Percentiles rank a stretch among this genome's conserved stretches.
These are phyloP conservation scores for Tadarida brasiliensis DNA, from an alignment of 2,797 vertebrate genomes.

Conservation along the genomic window DNA sequence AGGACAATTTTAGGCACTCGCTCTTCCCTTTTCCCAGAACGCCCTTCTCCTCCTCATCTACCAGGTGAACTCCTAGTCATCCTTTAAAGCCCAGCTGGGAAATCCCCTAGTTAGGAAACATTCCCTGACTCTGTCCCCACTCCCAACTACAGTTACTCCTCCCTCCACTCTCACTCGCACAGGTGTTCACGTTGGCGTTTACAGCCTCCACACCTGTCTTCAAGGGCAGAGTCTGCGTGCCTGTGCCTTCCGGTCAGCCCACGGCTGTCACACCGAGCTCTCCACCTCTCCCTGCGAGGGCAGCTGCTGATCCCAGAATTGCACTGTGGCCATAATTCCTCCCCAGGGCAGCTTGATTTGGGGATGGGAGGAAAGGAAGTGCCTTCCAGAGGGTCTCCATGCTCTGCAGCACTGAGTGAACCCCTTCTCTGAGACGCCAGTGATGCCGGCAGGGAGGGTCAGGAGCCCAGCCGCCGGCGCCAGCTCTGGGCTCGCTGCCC, in stretches of 20 bases:
- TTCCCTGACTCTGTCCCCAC: not conserved
- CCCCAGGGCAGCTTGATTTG: fast-evolving
- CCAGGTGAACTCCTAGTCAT: not conserved
- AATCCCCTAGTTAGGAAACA: not conserved
- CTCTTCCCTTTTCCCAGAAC: not conserved
- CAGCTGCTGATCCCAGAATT: not conserved
- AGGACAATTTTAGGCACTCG: not conserved
- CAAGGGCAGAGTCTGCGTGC: fast-evolving
- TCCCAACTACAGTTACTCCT: too few relatives aligned
- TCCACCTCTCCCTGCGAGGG: not conserved
- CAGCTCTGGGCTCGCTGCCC: not conserved
- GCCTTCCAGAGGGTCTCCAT: fast-evolving
- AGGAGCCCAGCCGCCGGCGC: too few relatives aligned
- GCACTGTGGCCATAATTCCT: not conserved
- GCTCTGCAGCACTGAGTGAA: fast-evolving
- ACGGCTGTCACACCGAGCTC: not conserved
- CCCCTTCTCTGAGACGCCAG: not conserved
- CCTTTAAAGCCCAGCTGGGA: constrained; percentile 6
- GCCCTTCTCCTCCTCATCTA: not conserved
- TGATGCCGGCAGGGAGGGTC: not conserved
- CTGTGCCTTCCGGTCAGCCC: not conserved
- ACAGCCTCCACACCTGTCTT: fast-evolving
- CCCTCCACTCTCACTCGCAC: fast-evolving
- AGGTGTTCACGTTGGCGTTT: fast-evolving
- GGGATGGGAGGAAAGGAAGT: not conserved